Evolutionary conservation across 2,888 invertebrate species (phyloP).

Genomic region (Caenorhabditis imperialis): DNA sequence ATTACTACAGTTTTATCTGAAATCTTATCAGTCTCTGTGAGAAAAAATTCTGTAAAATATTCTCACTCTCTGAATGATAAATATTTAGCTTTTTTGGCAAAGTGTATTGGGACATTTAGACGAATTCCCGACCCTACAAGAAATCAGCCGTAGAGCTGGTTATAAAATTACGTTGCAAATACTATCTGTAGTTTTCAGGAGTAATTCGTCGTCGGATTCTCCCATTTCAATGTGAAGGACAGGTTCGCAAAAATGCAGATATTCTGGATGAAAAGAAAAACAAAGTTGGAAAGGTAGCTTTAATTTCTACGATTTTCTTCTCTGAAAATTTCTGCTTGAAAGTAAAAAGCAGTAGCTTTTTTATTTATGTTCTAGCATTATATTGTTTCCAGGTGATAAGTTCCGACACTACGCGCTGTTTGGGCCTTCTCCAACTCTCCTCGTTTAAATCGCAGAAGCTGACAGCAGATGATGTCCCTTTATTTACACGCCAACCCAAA

Average conservation of each 20-base stretch:
- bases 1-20: no score
- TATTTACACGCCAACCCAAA: slow-evolving; percentile 30
- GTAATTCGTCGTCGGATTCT: slow-evolving; percentile 63
- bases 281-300: slow-evolving; percentile 63
- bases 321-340: no score
- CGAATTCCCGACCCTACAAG: no score
- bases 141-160: no score
- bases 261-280: slow-evolving; percentile 55
- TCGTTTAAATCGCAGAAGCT: slow-evolving; percentile 35
- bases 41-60: no score
- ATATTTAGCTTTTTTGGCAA: no score
- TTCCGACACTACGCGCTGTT: slow-evolving; percentile 31
- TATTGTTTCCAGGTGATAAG: slow-evolving; percentile 40
- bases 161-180: no score
- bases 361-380: not conserved
- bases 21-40: no score
- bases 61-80: no score
- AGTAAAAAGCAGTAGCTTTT: no score
- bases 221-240: slow-evolving; percentile 55
- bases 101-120: no score
- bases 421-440: slow-evolving; percentile 48
- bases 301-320: no score
- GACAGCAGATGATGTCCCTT: slow-evolving; percentile 17
- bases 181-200: slow-evolving; percentile 26
- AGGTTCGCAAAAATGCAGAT: slow-evolving; percentile 30